Conservation (phyloP, 2,888 invertebrate species). For the Furcula furcula region DNA sequence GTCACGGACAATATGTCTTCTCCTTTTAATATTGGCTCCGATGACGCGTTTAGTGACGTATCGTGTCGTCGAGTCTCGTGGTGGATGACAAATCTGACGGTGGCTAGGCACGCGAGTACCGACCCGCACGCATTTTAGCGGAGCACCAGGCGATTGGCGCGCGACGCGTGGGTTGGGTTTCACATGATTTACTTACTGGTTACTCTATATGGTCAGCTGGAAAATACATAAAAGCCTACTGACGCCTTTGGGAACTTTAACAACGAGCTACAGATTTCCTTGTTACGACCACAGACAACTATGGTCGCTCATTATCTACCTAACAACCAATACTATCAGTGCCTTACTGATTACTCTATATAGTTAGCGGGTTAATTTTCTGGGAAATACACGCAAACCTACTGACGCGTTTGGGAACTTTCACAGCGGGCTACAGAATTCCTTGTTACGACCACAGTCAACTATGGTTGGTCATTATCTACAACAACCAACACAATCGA, state of each 20-base stretch:
- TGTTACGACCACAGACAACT: no score
- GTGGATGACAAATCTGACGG: constrained; percentile 25
- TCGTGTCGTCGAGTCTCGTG: constrained; percentile 26
- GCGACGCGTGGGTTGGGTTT: constrained; percentile 1
- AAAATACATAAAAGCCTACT: not conserved
- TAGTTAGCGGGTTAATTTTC: no score
- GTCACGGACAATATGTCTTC: constrained; percentile 19
- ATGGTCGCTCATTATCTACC: no score
- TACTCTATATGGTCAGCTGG: not conserved
- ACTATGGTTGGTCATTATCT: no score
- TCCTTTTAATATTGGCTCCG: constrained; percentile 29
- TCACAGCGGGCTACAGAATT: not conserved
- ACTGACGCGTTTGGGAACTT: not conserved
- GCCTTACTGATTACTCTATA: no score
- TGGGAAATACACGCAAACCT: not conserved
- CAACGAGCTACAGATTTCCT: not conserved
- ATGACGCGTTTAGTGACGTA: constrained; percentile 37
- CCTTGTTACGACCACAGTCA: no score
- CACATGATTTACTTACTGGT: not conserved
- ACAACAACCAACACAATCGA: no score
- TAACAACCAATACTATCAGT: no score
- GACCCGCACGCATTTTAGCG: no score
- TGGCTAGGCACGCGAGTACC: constrained; percentile 33
- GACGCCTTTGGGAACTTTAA: not conserved
- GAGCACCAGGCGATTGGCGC: constrained; percentile 26